These are phyloP conservation scores for Montipora cactus DNA, from an alignment of 64 coral and sea anemone species.

Conservation along the genomic window DNA sequence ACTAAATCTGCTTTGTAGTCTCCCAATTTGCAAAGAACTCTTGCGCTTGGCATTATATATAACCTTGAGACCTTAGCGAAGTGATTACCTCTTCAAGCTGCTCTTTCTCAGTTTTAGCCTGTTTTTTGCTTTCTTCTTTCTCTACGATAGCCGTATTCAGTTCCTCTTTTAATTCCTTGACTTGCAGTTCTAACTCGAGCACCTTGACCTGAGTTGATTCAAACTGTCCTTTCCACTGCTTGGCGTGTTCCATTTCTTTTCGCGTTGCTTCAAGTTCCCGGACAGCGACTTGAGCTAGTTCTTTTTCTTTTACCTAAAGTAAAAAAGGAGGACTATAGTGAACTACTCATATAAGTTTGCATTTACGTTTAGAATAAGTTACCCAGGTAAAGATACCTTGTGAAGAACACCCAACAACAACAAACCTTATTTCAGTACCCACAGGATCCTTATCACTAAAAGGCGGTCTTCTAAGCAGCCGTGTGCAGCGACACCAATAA, in stretches of 20 bases:
- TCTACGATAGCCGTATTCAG: constrained; percentile 37
- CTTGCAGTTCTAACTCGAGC: constrained; percentile 71
- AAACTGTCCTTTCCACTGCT: constrained; percentile 86
- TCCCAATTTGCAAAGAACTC: too few relatives aligned
- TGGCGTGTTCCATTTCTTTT: constrained; percentile 91
- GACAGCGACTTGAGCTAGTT: constrained; percentile 41
- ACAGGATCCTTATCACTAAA: too few relatives aligned
- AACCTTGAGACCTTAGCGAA: neutral
- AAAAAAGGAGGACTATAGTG: neutral
- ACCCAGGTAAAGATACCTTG: neutral
- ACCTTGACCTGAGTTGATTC: constrained; percentile 70
- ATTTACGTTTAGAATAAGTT: neutral
- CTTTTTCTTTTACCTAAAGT: constrained; percentile 78
- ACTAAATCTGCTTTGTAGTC: too few relatives aligned
- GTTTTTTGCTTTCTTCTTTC: constrained; percentile 51
- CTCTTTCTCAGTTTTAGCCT: constrained; percentile 44
- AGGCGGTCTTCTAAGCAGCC: too few relatives aligned
- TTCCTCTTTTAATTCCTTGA: constrained; percentile 71
- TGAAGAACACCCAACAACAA: too few relatives aligned
- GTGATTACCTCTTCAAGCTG: constrained; percentile 77
- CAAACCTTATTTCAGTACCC: too few relatives aligned
- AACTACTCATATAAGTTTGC: neutral
- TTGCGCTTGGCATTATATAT: too few relatives aligned
- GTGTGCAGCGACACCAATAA: too few relatives aligned
- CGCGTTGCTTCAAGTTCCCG: constrained; percentile 76